Percentiles rank a stretch among this genome's conserved stretches.
Evolutionary conservation across 2,888 invertebrate species (phyloP).

Genomic region (Melolontha melolontha): DNA sequence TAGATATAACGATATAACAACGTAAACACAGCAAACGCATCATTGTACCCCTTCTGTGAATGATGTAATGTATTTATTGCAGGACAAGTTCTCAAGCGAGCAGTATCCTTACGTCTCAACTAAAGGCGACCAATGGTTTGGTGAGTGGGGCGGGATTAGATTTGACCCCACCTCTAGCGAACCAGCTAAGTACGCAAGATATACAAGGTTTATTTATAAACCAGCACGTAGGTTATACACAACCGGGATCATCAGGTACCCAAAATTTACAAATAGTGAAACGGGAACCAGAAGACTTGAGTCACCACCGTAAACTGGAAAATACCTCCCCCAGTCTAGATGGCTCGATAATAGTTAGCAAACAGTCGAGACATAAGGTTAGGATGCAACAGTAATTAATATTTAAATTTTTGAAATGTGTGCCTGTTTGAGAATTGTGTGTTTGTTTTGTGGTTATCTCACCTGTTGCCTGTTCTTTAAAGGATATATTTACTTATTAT

Average conservation of each 20-base stretch:
- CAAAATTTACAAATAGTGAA: constrained; percentile 79
- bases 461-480: constrained; percentile 46
- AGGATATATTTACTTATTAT: not conserved
- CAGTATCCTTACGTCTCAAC: constrained; percentile 74
- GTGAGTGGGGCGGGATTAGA: constrained; percentile 76
- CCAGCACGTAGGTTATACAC: constrained; percentile 74
- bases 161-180: constrained; percentile 66
- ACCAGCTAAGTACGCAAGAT: constrained; percentile 73
- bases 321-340: constrained; percentile 69
- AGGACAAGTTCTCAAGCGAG: constrained; percentile 66
- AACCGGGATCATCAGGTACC: constrained; percentile 64
- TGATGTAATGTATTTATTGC: constrained; percentile 59
- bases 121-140: constrained; percentile 78
- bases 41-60: constrained; percentile 37
- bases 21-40: constrained; percentile 26
- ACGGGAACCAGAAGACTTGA: constrained; percentile 86
- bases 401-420: not conserved
- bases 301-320: constrained; percentile 75
- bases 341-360: constrained; percentile 72
- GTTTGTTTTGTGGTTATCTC: constrained; percentile 41
- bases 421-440: constrained; percentile 4
- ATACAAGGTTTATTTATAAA: constrained; percentile 69
- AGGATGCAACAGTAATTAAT: constrained; percentile 10
- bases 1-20: too few relatives aligned
- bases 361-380: constrained; percentile 71